phyloP scores from a whole-genome alignment of 2,113 vertebrate genomes.

The Emydocephalus ijimae region DNA sequence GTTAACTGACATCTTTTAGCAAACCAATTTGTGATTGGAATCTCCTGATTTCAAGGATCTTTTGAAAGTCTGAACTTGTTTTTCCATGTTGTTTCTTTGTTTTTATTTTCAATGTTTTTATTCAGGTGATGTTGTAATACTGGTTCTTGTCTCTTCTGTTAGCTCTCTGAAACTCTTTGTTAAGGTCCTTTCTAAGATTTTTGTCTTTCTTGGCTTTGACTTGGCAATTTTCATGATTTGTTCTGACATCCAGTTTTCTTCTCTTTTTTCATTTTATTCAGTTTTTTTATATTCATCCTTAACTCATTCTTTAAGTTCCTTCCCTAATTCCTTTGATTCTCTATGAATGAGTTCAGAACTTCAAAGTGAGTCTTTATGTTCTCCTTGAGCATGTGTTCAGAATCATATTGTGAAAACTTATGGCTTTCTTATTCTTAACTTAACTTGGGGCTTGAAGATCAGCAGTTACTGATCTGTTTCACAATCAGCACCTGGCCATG shows the following conservation, averaged over 20 bases:
- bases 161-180: neutral
- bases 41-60: neutral
- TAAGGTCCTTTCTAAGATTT: neutral
- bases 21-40: neutral
- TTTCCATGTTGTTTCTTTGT: neutral
- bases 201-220: neutral
- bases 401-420: neutral
- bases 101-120: neutral
- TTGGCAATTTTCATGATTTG: neutral
- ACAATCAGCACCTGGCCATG: neutral
- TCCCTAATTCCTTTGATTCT: neutral
- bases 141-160: neutral
- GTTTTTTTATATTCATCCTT: neutral
- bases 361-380: neutral
- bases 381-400: neutral
- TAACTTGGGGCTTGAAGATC: neutral
- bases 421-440: neutral
- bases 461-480: neutral
- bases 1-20: neutral
- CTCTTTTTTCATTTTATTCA: neutral
- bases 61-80: neutral
- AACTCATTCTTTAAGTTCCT: neutral
- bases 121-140: neutral
- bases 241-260: neutral
- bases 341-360: neutral